Percentiles rank a stretch among this genome's conserved stretches.
Conservation (phyloP, 2,113 vertebrate genomes). For the Heloderma charlesbogerti region DNA sequence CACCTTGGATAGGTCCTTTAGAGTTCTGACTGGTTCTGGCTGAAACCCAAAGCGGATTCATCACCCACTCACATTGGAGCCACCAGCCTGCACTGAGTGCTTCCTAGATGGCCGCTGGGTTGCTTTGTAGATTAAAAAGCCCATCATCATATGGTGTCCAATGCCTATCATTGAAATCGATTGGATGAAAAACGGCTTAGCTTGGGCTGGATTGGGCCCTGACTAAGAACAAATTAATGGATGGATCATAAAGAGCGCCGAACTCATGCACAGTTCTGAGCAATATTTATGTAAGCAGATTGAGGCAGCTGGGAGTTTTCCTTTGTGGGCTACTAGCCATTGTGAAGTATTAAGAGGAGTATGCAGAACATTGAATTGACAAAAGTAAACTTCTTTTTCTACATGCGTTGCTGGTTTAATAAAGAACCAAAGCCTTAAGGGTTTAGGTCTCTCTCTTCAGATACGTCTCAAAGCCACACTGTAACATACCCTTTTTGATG, state of each 20-base stretch:
- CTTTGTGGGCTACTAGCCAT: conserved; percentile 23
- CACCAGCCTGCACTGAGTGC: too few relatives aligned
- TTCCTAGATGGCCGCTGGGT: too few relatives aligned
- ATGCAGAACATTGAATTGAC: not conserved
- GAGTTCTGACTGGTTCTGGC: too few relatives aligned
- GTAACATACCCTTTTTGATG: not conserved
- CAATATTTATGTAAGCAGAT: not conserved
- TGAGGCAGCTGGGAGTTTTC: not conserved
- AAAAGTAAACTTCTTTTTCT: conserved; percentile 12
- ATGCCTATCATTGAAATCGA: not conserved
- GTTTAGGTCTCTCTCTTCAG: not conserved
- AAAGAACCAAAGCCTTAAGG: not conserved
- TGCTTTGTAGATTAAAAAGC: too few relatives aligned
- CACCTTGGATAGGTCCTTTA: too few relatives aligned
- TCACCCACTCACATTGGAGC: too few relatives aligned
- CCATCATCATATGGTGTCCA: too few relatives aligned
- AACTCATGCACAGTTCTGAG: not conserved
- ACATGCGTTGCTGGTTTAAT: not conserved
- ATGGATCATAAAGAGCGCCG: not conserved
- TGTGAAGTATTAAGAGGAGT: not conserved
- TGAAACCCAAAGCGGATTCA: too few relatives aligned
- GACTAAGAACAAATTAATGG: not conserved
- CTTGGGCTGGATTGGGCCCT: not conserved
- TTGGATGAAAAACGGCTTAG: not conserved
- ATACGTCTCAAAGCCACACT: not conserved